These are phyloP conservation scores for Pseudochirops corinnae DNA, from an alignment of 2,797 vertebrate species.

Conservation along the genomic window DNA sequence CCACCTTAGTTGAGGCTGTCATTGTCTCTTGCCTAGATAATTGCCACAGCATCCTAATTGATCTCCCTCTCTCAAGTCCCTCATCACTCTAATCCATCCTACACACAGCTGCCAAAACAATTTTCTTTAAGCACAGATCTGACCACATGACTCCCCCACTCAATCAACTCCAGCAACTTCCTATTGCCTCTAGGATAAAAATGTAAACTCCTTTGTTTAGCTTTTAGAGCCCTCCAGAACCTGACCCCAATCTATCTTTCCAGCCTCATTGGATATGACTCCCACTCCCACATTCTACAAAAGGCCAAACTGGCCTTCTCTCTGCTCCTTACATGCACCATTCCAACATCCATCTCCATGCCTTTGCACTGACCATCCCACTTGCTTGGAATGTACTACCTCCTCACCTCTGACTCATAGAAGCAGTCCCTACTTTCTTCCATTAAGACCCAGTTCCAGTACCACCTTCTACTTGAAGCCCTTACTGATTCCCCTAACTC, in stretches of 20 bases:
- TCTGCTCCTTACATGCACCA: background rate
- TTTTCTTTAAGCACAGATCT: conserved; percentile 5
- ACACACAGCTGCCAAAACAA: background rate
- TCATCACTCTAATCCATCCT: background rate
- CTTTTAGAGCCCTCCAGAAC: background rate
- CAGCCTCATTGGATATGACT: background rate
- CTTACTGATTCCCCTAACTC: background rate
- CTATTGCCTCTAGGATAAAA: background rate
- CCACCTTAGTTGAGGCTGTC: background rate
- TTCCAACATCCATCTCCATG: background rate
- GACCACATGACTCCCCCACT: background rate
- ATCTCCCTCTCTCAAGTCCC: background rate
- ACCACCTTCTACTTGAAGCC: background rate
- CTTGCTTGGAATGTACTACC: background rate
- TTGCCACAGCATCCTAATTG: background rate
- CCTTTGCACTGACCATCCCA: background rate
- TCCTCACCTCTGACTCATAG: background rate
- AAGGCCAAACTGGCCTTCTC: background rate
- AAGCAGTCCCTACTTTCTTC: background rate
- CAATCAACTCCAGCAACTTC: background rate
- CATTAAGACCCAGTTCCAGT: background rate
- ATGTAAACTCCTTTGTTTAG: background rate
- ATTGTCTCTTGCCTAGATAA: background rate
- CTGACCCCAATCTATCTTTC: background rate
- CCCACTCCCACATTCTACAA: background rate